These are phyloP conservation scores for Harpalus rufipes DNA, from an alignment of 2,888 invertebrate species.

Conservation along the genomic window DNA sequence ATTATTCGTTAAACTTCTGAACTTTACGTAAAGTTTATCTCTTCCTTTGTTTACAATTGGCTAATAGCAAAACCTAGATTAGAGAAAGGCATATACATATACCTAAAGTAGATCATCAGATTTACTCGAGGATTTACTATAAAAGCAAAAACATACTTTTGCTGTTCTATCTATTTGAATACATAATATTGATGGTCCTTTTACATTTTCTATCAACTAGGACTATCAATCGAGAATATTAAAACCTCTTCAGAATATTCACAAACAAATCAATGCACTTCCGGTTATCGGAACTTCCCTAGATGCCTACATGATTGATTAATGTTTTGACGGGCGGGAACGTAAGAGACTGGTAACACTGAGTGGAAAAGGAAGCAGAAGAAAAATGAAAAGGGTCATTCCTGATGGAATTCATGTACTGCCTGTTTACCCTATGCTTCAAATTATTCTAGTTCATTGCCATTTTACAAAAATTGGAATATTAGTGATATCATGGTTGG, in stretches of 20 bases:
- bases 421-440: not conserved
- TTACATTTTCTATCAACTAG: constrained; percentile 31
- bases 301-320: constrained; percentile 36
- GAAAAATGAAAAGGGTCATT: not conserved
- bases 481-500: too few relatives aligned
- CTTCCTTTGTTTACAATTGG: not conserved
- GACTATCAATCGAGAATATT: constrained; percentile 37
- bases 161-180: not conserved
- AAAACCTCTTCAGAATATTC: constrained; percentile 39
- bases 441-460: not conserved
- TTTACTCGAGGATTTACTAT: not conserved
- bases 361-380: not conserved
- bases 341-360: constrained; percentile 24
- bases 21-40: not conserved
- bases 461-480: too few relatives aligned
- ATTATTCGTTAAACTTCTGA: not conserved
- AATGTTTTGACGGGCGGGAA: constrained; percentile 20
- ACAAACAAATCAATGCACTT: constrained; percentile 48
- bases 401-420: not conserved
- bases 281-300: constrained; percentile 39
- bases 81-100: not conserved
- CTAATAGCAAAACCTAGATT: not conserved
- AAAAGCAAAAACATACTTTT: not conserved
- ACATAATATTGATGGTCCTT: constrained; percentile 17
- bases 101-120: not conserved